Base-by-base conservation (phyloP, 2,113 vertebrate species). In the Ia io region DNA sequence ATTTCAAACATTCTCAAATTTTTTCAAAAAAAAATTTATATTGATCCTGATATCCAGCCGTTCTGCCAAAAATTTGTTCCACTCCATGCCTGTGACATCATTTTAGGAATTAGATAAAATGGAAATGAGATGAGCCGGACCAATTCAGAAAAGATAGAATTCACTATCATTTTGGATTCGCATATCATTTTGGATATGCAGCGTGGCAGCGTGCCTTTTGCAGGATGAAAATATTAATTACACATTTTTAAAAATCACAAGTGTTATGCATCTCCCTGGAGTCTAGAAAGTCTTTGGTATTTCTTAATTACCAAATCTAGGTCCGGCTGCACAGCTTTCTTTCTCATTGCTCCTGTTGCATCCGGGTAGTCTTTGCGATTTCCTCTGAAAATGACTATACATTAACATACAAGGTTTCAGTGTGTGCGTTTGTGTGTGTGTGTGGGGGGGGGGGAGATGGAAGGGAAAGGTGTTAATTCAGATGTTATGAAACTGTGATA, bases 401-500 rank as follows among this genome's bases (percentile, higher is more conserved):
- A 42, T 93, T 97, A 90, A 91, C 84, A 53, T n/a, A 65, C 4
- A 96, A 92, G 6, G 4, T 93, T 47, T 73, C 74, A 77, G 32
- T 51, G 73, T 30, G 6, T 32, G 42, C 42, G 37, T 44, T 25
- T 65, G 61, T 65, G 61, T 14, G 28, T 4, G 5, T 6, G 23
- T n/a, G 16, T 35, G 42, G 2, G 2, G 6, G 40, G 7, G 6
- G 42, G 49, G 13, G 9, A 14, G 13, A 25, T 25, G 25, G 20
- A 84, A 84, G 79, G 40, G 18, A 91, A 95, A 80, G 93, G 83
- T 96, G 77, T 76, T 77, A 59, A 96, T 96, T 98, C 95, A 96
- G 84, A 95, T 95, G 88, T 86, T 96, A 87, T 44, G 85, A 96
- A 87, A 32, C 79, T 84, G 61, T 71, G 67, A 74, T 93, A 61